These are phyloP conservation scores for Siniperca scherzeri DNA, from an alignment of 2,797 vertebrate genomes.

Conservation along the genomic window DNA sequence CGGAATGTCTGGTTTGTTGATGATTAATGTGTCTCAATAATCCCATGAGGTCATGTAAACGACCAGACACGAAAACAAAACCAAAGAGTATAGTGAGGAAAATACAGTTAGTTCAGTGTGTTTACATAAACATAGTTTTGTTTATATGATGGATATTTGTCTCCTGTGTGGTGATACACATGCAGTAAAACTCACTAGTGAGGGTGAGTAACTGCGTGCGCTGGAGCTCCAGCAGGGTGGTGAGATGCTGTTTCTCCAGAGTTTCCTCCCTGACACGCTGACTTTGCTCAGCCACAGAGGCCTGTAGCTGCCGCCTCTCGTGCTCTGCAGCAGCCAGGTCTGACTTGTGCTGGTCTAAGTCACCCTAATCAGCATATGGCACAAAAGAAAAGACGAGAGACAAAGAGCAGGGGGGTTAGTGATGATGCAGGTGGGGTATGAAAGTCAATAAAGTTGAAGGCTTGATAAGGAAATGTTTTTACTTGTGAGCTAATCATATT, in stretches of 20 bases:
- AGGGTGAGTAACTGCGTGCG: conserved; percentile 77
- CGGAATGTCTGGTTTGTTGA: neutral
- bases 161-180: neutral
- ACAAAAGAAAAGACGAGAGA: conserved; percentile 3
- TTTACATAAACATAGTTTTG: neutral
- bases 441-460: neutral
- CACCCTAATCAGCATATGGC: conserved; percentile 71
- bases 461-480: neutral
- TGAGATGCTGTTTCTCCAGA: conserved; percentile 85
- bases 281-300: conserved; percentile 73
- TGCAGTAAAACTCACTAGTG: conserved; percentile 79
- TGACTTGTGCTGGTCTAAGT: conserved; percentile 82
- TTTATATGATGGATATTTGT: neutral
- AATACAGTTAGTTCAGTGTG: neutral
- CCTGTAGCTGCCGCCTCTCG: conserved; percentile 61
- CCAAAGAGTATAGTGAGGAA: neutral
- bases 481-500: neutral
- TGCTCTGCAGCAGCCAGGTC: conserved; percentile 76
- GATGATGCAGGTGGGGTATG: neutral
- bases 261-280: conserved; percentile 77
- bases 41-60: neutral
- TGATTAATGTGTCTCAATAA: neutral
- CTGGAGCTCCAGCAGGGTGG: conserved; percentile 78
- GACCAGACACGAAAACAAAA: neutral
- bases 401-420: neutral